Percentiles rank a stretch among this genome's conserved stretches.
Conservation (phyloP, 2,888 invertebrate genomes). For the Lomographa bimaculata region DNA sequence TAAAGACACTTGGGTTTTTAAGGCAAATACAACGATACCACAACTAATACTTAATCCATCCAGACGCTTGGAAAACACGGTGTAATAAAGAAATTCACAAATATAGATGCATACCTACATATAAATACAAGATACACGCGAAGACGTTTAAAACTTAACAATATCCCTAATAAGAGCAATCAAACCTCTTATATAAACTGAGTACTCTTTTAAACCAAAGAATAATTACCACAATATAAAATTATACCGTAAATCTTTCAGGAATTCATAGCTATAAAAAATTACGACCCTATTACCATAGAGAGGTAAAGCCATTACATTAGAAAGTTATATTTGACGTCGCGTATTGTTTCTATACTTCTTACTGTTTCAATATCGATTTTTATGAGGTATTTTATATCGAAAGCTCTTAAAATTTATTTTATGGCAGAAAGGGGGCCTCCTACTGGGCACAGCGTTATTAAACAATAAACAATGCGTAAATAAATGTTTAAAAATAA, state of each 20-base stretch:
- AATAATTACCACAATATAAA: too few species aligned
- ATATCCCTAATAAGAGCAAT: too few species aligned
- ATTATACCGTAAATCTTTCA: constrained; percentile 46
- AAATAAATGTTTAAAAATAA: constrained; percentile 4
- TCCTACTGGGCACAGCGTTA: constrained; percentile 24
- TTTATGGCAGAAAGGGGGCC: constrained; percentile 30
- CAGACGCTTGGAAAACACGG: too few species aligned
- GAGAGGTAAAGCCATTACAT: constrained; percentile 58
- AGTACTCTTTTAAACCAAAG: too few species aligned
- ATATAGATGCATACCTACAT: too few species aligned
- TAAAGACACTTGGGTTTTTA: too few species aligned
- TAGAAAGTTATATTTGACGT: constrained; percentile 53
- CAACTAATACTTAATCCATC: too few species aligned
- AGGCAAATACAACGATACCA: too few species aligned
- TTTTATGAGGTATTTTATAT: constrained; percentile 47
- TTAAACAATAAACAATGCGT: constrained; percentile 20
- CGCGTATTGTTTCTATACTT: constrained; percentile 58
- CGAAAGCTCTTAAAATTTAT: constrained; percentile 27
- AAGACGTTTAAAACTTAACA: too few species aligned
- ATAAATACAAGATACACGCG: too few species aligned
- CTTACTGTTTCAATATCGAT: constrained; percentile 43
- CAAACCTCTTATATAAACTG: too few species aligned
- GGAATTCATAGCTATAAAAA: constrained; percentile 53
- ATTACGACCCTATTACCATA: constrained; percentile 63
- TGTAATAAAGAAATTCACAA: too few species aligned